phyloP scores from a whole-genome alignment of 1,140 invertebrate genomes.

The Pseudomyrmex flavicornis region DNA sequence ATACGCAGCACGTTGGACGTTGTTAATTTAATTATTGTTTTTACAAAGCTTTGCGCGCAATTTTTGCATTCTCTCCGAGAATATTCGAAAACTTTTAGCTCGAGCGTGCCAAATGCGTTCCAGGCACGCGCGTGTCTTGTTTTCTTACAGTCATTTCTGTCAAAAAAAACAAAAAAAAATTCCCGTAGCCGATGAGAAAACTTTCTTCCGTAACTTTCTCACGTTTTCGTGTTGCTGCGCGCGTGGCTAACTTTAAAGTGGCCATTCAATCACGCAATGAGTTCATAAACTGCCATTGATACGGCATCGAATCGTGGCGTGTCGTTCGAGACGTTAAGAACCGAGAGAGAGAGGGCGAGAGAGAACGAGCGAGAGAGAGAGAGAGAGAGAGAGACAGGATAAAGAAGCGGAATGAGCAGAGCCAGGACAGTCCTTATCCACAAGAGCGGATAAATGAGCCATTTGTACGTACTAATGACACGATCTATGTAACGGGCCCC shows the following conservation, averaged over 20 bases:
- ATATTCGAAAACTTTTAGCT: conserved; percentile 29
- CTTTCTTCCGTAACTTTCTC: conserved; percentile 65
- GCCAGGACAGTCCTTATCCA: conserved; percentile 13
- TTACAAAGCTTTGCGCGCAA: neutral
- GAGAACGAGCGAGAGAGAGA: neutral
- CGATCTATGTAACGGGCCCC: conserved; percentile 50
- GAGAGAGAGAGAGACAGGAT: neutral
- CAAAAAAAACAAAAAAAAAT: conserved; percentile 53
- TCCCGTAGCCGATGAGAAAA: conserved; percentile 61
- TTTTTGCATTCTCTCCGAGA: neutral
- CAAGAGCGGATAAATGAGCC: conserved; percentile 58
- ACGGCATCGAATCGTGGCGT: conserved; percentile 18
- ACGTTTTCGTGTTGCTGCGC: conserved; percentile 9
- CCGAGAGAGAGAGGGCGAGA: neutral
- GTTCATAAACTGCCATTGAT: conserved; percentile 34
- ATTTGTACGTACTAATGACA: conserved; percentile 65
- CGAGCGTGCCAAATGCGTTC: neutral
- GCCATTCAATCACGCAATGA: conserved; percentile 50
- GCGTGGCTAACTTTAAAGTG: conserved; percentile 52
- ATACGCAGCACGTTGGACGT: neutral
- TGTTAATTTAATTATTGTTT: conserved; percentile 9
- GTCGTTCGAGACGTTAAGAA: conserved; percentile 5
- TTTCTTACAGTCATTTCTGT: conserved; percentile 16
- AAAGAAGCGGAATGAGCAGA: neutral
- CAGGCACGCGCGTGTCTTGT: neutral